Evolutionary conservation across 2,113 vertebrate species (phyloP).

Genomic region (Dissostichus mawsoni): DNA sequence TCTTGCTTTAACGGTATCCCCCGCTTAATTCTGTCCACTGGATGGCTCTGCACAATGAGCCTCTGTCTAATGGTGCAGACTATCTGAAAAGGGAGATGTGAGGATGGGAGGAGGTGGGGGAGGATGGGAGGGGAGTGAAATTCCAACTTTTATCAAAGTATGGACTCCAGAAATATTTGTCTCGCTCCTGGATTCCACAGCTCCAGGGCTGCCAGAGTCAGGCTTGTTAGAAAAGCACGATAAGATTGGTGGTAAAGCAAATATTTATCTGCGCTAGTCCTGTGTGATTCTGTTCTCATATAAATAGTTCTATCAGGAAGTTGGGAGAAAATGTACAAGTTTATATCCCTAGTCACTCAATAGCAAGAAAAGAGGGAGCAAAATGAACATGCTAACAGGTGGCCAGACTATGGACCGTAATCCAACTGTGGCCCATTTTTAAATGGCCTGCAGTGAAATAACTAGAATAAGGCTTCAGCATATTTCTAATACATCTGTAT

Average conservation of each 20-base stretch:
- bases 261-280: conserved; percentile 34
- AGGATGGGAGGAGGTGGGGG: conserved; percentile 16
- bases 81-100: conserved; percentile 56
- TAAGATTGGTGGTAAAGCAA: conserved; percentile 55
- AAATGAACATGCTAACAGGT: neutral
- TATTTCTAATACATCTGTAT: too few species aligned
- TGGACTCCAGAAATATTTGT: conserved; percentile 56
- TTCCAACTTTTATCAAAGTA: conserved; percentile 77
- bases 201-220: neutral
- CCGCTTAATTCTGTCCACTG: conserved; percentile 36
- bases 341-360: neutral
- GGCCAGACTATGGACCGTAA: too few species aligned
- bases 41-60: conserved; percentile 70
- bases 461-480: too few species aligned
- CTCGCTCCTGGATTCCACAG: conserved; percentile 53
- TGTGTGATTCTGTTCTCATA: conserved; percentile 2
- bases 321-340: neutral
- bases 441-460: too few species aligned
- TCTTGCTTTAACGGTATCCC: conserved; percentile 31
- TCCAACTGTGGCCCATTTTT: too few species aligned
- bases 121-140: conserved; percentile 22
- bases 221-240: conserved; percentile 10
- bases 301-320: conserved; percentile 17
- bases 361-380: neutral
- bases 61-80: conserved; percentile 63